Evolutionary conservation across 2,113 vertebrate species (phyloP).

Genomic region (Dryoscopus gambensis): DNA sequence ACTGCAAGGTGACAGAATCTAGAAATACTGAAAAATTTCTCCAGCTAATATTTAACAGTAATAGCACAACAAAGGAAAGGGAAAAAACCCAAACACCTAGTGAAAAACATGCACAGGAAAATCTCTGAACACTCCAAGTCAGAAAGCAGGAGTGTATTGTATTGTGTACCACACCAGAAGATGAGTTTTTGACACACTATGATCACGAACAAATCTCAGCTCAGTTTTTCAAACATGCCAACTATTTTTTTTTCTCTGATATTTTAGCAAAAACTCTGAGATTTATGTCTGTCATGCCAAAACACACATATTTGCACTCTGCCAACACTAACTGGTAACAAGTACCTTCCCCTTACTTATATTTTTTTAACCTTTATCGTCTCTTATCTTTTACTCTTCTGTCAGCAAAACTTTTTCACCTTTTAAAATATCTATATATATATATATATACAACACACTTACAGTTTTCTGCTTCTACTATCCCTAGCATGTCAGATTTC

Average conservation of each 20-base stretch:
- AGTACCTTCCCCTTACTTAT: background rate
- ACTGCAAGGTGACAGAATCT: background rate
- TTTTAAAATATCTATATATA: background rate
- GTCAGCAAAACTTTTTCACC: background rate
- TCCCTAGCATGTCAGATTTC: background rate
- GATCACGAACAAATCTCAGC: background rate
- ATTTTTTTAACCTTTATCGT: background rate
- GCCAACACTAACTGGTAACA: background rate
- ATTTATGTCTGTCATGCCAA: background rate
- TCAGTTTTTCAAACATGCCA: background rate
- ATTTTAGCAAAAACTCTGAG: background rate
- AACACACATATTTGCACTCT: background rate
- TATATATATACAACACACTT: rapidly evolving
- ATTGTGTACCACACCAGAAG: background rate
- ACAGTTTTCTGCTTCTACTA: background rate
- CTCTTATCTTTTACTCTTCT: background rate
- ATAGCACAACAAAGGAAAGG: background rate
- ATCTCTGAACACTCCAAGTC: background rate
- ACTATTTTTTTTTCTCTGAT: background rate
- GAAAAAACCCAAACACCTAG: rapidly evolving
- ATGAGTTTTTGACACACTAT: background rate
- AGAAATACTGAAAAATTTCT: background rate
- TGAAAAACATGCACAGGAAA: background rate
- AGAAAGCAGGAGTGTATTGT: background rate
- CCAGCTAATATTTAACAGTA: background rate